Evolutionary conservation across 2,797 vertebrate species (phyloP), one percentile per base, ranked within the genome.

Genomic region (Cetoscarus ocellatus): DNA sequence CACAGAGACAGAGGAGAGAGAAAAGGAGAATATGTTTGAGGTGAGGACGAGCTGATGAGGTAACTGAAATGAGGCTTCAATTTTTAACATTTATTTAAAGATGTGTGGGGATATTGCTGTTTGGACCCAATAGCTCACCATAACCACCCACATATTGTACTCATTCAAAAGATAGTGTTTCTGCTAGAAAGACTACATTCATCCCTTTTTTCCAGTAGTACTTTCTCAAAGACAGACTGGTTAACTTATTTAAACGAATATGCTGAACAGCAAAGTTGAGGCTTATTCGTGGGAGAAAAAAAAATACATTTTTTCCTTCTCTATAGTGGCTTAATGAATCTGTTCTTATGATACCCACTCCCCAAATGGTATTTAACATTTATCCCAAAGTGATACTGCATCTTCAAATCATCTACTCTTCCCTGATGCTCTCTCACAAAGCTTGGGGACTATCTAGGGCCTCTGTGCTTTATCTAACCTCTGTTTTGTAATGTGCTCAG

Each of bases 131-230:
- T 15, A 43, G 48, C 59, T 64, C 42, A 63, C 61, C 45, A 42
- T 18, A 47, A 51, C 43, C 70, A 62, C 66, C 72, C 67, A 79
- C 72, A 39, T 71, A 56, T 53, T 66, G 72, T 67, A 79, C 72
- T 35, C 68, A 56, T 53, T 68, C 59, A 57, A 73, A 63, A 67
- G 39, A 63, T 17, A 39, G 68, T 18, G 17, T 73, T 67, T 69
- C 61, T 53, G 18, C n/a, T 14, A 53, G 65, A 75, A 53, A 73
- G 52, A 65, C 19, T 67, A 38, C 62, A 50, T 57, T 36, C 60
- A 61, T 52, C 7, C 17, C 39, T 27, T 36, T 55, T 65, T 15
- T 50, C 50, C 60, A 27, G 42, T 50, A 1, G 19, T 27, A 9
- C 18, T 50, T 42, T 17, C 45, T 52, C 40, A 8, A 19, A 3